A percentile compares a stretch with the other conserved stretches of the same genome.
Conservation (phyloP, 2,113 vertebrate genomes). For the Plotosus lineatus region DNA sequence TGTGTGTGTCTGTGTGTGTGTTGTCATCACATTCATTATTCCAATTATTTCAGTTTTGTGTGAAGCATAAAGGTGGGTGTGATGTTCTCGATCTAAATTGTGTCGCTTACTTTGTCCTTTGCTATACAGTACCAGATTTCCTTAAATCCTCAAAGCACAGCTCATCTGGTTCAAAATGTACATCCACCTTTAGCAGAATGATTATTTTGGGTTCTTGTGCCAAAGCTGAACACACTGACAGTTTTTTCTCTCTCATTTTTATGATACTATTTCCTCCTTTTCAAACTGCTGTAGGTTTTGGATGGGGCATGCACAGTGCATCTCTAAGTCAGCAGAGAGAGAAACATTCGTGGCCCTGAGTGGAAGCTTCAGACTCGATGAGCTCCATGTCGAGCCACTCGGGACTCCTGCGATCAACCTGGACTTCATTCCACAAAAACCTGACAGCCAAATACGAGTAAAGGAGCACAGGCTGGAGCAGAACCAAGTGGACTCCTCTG, state of each 20-base stretch:
- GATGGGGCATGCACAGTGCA: conserved; percentile 56
- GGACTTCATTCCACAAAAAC: conserved; percentile 34
- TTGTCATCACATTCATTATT: too few relatives aligned
- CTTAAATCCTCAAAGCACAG: not conserved
- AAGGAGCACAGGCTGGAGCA: conserved; percentile 39
- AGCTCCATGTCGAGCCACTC: not conserved
- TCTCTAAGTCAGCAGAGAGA: conserved; percentile 35
- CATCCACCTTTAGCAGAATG: not conserved
- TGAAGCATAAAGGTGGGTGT: not conserved
- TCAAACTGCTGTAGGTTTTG: conserved; percentile 42
- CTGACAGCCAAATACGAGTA: not conserved
- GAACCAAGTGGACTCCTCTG: conserved; percentile 23
- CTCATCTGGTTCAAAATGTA: not conserved
- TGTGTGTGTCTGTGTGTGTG: too few relatives aligned
- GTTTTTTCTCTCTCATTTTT: not conserved
- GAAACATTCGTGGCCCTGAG: not conserved
- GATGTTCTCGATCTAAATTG: too few relatives aligned
- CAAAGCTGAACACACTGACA: conserved; percentile 2
- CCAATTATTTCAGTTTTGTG: too few relatives aligned
- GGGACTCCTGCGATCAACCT: conserved; percentile 40
- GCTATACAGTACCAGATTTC: too few relatives aligned
- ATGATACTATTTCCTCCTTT: not conserved
- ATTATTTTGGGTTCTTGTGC: too few relatives aligned
- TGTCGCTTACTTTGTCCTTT: too few relatives aligned
- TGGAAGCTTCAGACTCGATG: conserved; percentile 13